Conservation (phyloP, 2,888 invertebrate genomes). For the Zhuqinia jingwanae region DNA sequence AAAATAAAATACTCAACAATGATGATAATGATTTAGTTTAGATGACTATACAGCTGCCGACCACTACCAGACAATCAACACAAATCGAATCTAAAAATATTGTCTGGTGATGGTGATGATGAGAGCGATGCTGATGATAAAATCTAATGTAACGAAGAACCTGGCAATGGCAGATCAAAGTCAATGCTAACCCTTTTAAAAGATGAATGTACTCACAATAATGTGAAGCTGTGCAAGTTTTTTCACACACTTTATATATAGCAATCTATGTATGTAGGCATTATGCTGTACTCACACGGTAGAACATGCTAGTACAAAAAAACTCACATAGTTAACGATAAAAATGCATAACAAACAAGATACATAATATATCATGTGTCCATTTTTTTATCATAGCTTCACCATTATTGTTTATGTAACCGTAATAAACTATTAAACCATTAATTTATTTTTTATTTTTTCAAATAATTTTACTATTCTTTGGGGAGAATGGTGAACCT, state of each 20-base stretch:
- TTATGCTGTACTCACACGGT: too few relatives aligned
- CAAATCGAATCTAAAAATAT: too few relatives aligned
- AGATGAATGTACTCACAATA: neutral
- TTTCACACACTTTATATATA: too few relatives aligned
- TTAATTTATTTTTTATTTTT: too few relatives aligned
- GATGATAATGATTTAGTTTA: too few relatives aligned
- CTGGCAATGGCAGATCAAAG: neutral
- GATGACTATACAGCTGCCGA: too few relatives aligned
- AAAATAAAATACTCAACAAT: too few relatives aligned
- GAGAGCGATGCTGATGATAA: neutral
- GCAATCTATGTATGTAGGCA: too few relatives aligned
- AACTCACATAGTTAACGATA: neutral
- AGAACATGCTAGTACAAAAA: too few relatives aligned
- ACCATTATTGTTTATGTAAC: conserved; percentile 11
- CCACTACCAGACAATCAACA: too few relatives aligned
- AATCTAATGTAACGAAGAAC: neutral
- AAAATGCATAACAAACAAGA: neutral
- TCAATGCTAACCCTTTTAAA: neutral
- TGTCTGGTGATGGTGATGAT: neutral
- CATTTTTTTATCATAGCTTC: neutral
- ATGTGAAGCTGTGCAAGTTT: neutral
- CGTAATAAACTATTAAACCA: neutral
- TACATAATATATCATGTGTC: neutral
- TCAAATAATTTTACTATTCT: too few relatives aligned
- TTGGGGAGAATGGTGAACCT: too few relatives aligned